Evolutionary conservation across 2,113 vertebrate genomes (phyloP), one percentile per base, ranked within the genome.

Genomic region (Crotalus horridus): DNA sequence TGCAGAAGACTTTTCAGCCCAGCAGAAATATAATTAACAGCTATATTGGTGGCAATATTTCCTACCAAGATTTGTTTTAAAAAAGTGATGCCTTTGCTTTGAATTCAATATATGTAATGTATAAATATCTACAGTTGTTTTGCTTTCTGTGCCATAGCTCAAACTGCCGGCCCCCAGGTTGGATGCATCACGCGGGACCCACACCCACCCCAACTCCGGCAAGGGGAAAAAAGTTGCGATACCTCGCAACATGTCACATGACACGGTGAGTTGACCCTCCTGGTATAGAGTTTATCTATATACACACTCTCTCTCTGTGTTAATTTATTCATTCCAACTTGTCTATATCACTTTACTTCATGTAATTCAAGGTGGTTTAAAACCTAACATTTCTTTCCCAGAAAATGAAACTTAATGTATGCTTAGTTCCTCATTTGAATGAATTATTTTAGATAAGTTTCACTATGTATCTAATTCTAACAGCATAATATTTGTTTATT

Each of bases 381-480:
- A 74, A 33, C 33, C 64, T 74, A 74, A 74, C 13, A 74, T 92
- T 29, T 24, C 1, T 87, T 91, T 48, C 5, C 2, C 91, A 69
- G 21, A 21, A 13, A 54, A 13, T 69, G 54, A 11, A 87, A 17
- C 15, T 13, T 69, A 4, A 4, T 10, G 8, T 33, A 87, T 23
- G 8, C 3, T 94, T 96, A 89, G 59, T 95, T 94, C 43, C 94
- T 93, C 92, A 59, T 90, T 93, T 96, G 95, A 96, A 96, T 94
- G 94, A 95, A 88, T 59, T 53, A 94, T 89, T 87, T 94, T 94
- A 93, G 90, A 26, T 91, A 91, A 5, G 91, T 58, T 94, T 96
- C 94, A 94, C 90, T 74, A 94, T 95, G 95, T 91, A 96, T 86
- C 89, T 94, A 91, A 94, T 97, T 94, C 90, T 92, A 92, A 91